A percentile compares a stretch with the other conserved stretches of the same genome.
phyloP scores from a whole-genome alignment of 1,140 invertebrate species.

The Drosophila carrolli region DNA sequence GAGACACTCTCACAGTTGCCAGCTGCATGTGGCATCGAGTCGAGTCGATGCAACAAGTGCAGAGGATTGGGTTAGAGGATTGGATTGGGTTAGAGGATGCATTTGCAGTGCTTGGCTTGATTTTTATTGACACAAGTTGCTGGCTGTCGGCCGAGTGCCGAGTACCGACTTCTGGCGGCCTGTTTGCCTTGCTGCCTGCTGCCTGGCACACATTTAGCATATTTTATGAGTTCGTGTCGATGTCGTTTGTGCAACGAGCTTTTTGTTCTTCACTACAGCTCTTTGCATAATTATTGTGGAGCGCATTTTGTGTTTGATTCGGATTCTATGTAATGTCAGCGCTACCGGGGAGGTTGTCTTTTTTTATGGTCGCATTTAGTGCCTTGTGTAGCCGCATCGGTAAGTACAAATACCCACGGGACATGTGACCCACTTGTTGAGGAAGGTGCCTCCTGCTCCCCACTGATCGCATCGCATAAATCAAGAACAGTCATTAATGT shows the following conservation, averaged over 20 bases:
- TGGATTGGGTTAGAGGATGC: slow-evolving; percentile 48
- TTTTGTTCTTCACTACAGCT: slow-evolving; percentile 47
- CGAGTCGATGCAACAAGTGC: slow-evolving; percentile 63
- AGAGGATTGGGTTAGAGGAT: slow-evolving; percentile 42
- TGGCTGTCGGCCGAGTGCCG: slow-evolving; percentile 56
- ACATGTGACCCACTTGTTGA: slow-evolving; percentile 72
- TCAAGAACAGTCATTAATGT: slow-evolving; percentile 71
- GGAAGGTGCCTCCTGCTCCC: slow-evolving; percentile 18
- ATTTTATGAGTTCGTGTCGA: slow-evolving; percentile 80
- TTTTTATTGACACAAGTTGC: slow-evolving; percentile 81
- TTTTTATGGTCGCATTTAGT: slow-evolving; percentile 41
- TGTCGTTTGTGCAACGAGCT: slow-evolving; percentile 74
- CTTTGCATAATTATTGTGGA: slow-evolving; percentile 79
- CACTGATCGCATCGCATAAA: slow-evolving; percentile 60
- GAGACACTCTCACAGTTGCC: slow-evolving; percentile 74
- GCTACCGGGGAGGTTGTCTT: slow-evolving; percentile 37
- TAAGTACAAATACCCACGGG: slow-evolving; percentile 69
- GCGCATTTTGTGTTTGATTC: slow-evolving; percentile 59
- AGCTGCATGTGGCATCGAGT: slow-evolving; percentile 32
- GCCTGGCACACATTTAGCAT: slow-evolving; percentile 78
- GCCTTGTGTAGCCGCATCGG: slow-evolving; percentile 35
- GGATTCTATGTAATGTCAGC: slow-evolving; percentile 64
- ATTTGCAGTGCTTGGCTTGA: slow-evolving; percentile 71
- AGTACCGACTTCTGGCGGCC: slow-evolving; percentile 28
- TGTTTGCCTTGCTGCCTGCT: slow-evolving; percentile 27